These are phyloP conservation scores for Elmis aenea DNA, from an alignment of 2,888 invertebrate species.

Conservation along the genomic window DNA sequence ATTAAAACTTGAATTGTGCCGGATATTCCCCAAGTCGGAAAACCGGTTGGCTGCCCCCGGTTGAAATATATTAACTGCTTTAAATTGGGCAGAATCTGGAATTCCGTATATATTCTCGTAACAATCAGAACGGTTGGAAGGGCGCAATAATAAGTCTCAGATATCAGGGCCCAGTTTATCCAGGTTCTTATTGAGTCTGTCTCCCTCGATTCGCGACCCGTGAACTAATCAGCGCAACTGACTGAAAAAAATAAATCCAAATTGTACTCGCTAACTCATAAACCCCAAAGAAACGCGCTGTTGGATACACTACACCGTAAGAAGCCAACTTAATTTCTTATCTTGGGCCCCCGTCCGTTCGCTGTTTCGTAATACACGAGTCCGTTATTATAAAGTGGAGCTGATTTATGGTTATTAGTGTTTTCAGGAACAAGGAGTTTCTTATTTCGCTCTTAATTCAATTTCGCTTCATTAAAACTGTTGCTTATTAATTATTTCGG, in stretches of 20 bases:
- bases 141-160: slow-evolving; percentile 28
- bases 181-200: slow-evolving; percentile 22
- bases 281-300: slow-evolving; percentile 9
- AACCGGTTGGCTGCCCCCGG: slow-evolving; percentile 20
- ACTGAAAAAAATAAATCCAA: slow-evolving; percentile 11
- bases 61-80: slow-evolving; percentile 28
- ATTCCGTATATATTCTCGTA: slow-evolving; percentile 25
- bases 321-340: slow-evolving; percentile 10
- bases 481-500: background rate
- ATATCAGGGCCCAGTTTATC: slow-evolving; percentile 29
- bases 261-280: slow-evolving; percentile 10
- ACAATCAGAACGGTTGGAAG: slow-evolving; percentile 29
- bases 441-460: slow-evolving; percentile 17
- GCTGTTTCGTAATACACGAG: slow-evolving; percentile 4
- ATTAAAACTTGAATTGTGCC: slow-evolving; percentile 31
- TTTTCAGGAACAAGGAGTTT: slow-evolving; percentile 12
- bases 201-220: slow-evolving; percentile 17
- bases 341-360: slow-evolving; percentile 3
- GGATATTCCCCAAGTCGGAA: slow-evolving; percentile 28
- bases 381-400: slow-evolving; percentile 8
- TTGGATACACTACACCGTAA: too few species aligned
- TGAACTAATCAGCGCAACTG: slow-evolving; percentile 18
- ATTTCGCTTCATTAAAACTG: slow-evolving; percentile 17
- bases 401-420: slow-evolving; percentile 14
- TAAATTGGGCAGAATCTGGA: slow-evolving; percentile 25